Evolutionary conservation across 2,888 invertebrate genomes (phyloP).

Genomic region (Hyles lineata): DNA sequence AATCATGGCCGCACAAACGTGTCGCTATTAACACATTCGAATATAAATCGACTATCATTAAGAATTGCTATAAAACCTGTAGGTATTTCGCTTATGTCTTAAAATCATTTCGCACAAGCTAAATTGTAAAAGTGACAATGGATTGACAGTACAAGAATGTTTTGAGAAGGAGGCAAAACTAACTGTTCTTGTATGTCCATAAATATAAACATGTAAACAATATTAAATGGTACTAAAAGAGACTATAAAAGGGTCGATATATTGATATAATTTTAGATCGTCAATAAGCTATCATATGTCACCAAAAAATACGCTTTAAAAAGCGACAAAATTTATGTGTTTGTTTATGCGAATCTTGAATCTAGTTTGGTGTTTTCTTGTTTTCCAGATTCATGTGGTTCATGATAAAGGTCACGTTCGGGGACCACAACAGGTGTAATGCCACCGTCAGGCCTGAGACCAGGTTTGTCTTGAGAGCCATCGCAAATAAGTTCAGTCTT

Average conservation of each 20-base stretch:
- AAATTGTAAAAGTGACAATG: no score
- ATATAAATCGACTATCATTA: not conserved
- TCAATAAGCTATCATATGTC: not conserved
- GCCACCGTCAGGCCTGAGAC: constrained; percentile 90
- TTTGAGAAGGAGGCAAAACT: no score
- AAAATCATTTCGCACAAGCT: no score
- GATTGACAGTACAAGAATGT: no score
- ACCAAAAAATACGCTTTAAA: constrained; percentile 16
- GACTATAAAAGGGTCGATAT: not conserved
- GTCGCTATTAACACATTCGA: not conserved
- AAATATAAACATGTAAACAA: not conserved
- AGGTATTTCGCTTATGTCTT: not conserved
- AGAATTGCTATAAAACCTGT: not conserved
- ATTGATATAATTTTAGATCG: not conserved
- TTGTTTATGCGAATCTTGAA: constrained; percentile 25
- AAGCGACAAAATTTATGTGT: constrained; percentile 28
- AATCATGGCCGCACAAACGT: constrained; percentile 8
- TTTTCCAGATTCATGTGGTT: constrained; percentile 94
- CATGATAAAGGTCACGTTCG: constrained; percentile 95
- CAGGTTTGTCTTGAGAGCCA: constrained; percentile 90
- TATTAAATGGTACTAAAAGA: not conserved
- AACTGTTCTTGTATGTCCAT: no score
- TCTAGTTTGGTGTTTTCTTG: constrained; percentile 27
- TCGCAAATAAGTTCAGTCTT: constrained; percentile 92
- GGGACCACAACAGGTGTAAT: constrained; percentile 93